Evolutionary conservation across 2,888 invertebrate species (phyloP).

Genomic region (Tanypteryx hageni): DNA sequence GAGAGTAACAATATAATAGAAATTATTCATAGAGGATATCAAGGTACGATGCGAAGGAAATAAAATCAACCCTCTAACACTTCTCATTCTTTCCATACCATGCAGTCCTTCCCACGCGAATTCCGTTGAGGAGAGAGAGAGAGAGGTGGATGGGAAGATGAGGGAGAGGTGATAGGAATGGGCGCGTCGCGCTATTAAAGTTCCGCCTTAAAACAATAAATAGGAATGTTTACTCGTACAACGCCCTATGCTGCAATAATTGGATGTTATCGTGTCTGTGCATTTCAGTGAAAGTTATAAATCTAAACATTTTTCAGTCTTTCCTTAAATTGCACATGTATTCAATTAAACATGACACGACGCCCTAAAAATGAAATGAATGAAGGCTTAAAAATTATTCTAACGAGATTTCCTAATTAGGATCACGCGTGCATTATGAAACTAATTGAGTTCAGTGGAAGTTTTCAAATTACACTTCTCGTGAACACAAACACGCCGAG

Average conservation of each 20-base stretch:
- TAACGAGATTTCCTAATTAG: too few species aligned
- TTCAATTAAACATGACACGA: too few species aligned
- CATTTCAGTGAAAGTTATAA: neutral
- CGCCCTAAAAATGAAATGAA: too few species aligned
- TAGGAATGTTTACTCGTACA: neutral
- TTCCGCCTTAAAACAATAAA: neutral
- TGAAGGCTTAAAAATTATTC: too few species aligned
- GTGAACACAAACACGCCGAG: too few species aligned
- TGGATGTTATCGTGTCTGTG: neutral
- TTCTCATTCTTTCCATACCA: neutral
- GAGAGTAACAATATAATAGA: too few species aligned
- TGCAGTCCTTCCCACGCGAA: slow-evolving; percentile 27
- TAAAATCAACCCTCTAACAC: neutral
- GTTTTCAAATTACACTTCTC: too few species aligned
- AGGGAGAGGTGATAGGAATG: neutral
- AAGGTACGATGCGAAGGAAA: neutral
- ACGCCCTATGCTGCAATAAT: neutral
- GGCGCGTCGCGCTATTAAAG: slow-evolving; percentile 3
- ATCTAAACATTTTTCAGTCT: neutral
- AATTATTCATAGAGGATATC: too few species aligned
- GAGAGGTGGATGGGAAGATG: neutral
- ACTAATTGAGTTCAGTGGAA: too few species aligned
- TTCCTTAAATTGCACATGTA: too few species aligned
- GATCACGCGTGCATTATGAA: too few species aligned
- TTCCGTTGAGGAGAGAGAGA: neutral